phyloP scores from a whole-genome alignment of 2,113 vertebrate genomes.

The Salminus brasiliensis region DNA sequence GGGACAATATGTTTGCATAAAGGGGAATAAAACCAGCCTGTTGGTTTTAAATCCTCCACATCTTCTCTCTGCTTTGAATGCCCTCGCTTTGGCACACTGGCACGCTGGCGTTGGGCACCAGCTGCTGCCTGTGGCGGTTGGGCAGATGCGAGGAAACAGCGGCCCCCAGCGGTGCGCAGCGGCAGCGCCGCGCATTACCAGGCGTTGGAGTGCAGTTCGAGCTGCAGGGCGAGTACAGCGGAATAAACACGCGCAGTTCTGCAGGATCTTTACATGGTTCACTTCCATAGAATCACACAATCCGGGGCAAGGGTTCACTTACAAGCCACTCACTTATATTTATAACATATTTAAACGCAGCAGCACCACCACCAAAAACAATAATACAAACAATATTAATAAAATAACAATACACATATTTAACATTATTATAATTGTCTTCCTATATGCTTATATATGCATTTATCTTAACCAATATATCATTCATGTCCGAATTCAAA shows the following conservation, averaged over 20 bases:
- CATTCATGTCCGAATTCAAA: no score
- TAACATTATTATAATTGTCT: no score
- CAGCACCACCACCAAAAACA: no score
- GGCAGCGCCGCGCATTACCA: constrained; percentile 18
- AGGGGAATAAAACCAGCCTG: constrained; percentile 11
- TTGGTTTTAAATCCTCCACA: constrained; percentile 24
- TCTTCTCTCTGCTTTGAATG: constrained; percentile 23
- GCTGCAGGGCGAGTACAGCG: not conserved
- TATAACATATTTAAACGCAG: no score
- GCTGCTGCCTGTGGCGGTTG: constrained; percentile 14
- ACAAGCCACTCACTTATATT: no score
- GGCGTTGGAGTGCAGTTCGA: not conserved
- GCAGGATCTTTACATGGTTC: not conserved
- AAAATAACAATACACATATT: no score
- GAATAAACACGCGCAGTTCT: not conserved
- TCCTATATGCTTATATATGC: no score
- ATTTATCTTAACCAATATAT: no score
- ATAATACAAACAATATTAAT: no score
- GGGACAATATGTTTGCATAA: constrained; percentile 24
- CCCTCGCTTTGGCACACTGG: constrained; percentile 18
- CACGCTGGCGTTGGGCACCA: constrained; percentile 26
- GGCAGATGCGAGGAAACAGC: constrained; percentile 76
- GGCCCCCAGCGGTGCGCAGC: constrained; percentile 70
- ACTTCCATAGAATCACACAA: no score
- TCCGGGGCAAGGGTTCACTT: no score